These are phyloP conservation scores for Leucosticte australis DNA, from an alignment of 2,113 vertebrate species.

Conservation along the genomic window DNA sequence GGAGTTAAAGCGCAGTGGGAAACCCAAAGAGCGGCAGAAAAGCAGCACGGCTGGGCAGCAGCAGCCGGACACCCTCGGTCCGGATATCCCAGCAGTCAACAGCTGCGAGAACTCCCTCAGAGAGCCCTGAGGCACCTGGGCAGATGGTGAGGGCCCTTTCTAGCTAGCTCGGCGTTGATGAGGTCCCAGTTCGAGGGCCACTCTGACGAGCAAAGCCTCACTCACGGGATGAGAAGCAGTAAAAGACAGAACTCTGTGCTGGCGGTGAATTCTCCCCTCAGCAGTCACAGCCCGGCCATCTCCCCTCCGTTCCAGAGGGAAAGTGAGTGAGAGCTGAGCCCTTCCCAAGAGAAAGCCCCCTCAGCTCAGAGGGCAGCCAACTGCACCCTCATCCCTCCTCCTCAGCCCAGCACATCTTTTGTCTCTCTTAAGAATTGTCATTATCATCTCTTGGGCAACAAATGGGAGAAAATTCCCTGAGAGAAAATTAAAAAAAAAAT, in stretches of 20 bases:
- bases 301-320: fast-evolving
- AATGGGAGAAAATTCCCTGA: not conserved
- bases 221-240: not conserved
- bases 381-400: not conserved
- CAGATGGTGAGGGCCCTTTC: not conserved
- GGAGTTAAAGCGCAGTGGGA: fast-evolving
- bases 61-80: not conserved
- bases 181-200: fast-evolving
- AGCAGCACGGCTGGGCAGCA: not conserved
- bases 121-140: not conserved
- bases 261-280: not conserved
- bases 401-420: not conserved
- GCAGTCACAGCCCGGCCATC: fast-evolving
- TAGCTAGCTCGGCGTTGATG: too few relatives aligned
- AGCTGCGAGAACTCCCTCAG: not conserved
- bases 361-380: not conserved
- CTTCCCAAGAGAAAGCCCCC: not conserved
- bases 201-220: not conserved
- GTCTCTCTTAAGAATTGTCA: not conserved
- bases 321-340: not conserved
- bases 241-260: fast-evolving
- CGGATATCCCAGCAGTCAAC: not conserved
- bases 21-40: not conserved
- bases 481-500: not conserved
- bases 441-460: not conserved